Evolutionary conservation across 2,888 invertebrate species (phyloP).

Genomic region (Spodoptera littoralis): DNA sequence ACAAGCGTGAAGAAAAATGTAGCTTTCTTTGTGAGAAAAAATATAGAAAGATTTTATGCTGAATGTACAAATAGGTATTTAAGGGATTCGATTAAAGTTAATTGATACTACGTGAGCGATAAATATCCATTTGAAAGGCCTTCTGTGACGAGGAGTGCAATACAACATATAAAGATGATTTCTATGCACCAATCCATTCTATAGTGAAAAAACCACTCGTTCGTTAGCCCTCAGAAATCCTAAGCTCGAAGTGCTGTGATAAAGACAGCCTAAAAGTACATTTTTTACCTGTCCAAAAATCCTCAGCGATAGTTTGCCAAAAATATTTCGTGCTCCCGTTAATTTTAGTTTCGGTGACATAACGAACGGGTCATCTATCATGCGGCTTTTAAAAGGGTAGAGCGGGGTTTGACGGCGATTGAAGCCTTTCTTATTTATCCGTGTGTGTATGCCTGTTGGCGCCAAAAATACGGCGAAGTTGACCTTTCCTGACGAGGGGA

Average conservation of each 20-base stretch:
- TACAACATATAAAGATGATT: too few species aligned
- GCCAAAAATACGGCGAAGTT: conserved; percentile 72
- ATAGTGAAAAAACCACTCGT: too few species aligned
- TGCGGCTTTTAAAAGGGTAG: conserved; percentile 83
- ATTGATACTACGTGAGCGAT: too few species aligned
- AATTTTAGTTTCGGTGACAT: conserved; percentile 69
- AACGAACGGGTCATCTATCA: conserved; percentile 82
- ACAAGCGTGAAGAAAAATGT: conserved; percentile 14
- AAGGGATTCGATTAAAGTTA: too few species aligned
- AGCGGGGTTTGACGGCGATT: conserved; percentile 79
- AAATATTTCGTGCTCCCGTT: conserved; percentile 55
- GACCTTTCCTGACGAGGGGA: conserved; percentile 76
- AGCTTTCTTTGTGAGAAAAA: neutral
- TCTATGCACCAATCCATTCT: too few species aligned
- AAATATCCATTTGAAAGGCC: too few species aligned
- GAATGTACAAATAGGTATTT: too few species aligned
- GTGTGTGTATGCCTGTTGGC: conserved; percentile 77
- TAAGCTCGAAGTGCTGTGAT: neutral
- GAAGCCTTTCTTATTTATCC: conserved; percentile 84
- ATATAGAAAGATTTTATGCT: neutral
- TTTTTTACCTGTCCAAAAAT: conserved; percentile 48
- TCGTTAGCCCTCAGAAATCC: too few species aligned
- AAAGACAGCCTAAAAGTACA: neutral
- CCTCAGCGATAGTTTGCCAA: conserved; percentile 34
- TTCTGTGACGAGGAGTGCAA: too few species aligned